Evolutionary conservation across 2,888 invertebrate genomes (phyloP).

Genomic region (Salpingus planirostris): DNA sequence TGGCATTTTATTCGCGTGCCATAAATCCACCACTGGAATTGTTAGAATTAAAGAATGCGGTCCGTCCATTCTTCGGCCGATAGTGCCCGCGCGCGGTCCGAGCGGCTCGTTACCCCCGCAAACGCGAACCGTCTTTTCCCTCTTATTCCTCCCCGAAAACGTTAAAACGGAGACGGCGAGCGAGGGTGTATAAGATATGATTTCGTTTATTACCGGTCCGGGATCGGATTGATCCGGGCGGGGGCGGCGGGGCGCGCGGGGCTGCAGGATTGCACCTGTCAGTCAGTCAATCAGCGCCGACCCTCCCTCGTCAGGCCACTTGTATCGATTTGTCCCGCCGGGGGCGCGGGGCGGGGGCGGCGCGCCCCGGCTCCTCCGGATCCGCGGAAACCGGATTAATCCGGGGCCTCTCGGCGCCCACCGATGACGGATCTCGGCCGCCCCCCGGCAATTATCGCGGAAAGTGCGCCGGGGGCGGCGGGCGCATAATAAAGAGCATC

Average conservation of each 20-base stretch:
- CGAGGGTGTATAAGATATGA: too few species aligned
- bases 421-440: too few species aligned
- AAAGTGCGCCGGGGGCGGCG: constrained; percentile 13
- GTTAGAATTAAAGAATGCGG: constrained; percentile 24
- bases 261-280: constrained; percentile 33
- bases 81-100: constrained; percentile 19
- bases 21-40: constrained; percentile 22
- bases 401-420: too few species aligned
- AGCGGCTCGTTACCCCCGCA: constrained; percentile 10
- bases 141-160: too few species aligned
- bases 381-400: too few species aligned
- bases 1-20: constrained; percentile 23
- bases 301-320: constrained; percentile 32
- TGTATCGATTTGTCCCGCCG: constrained; percentile 37
- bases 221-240: too few species aligned
- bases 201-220: too few species aligned
- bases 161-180: constrained; percentile 1
- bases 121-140: constrained; percentile 4
- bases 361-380: too few species aligned
- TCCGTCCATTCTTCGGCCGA: constrained; percentile 23
- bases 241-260: constrained; percentile 10
- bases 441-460: constrained; percentile 1
- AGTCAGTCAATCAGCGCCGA: constrained; percentile 39
- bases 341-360: too few species aligned
- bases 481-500: constrained; percentile 46